phyloP scores from a whole-genome alignment of 2,888 invertebrate species.

The Ectobius pallidus region DNA sequence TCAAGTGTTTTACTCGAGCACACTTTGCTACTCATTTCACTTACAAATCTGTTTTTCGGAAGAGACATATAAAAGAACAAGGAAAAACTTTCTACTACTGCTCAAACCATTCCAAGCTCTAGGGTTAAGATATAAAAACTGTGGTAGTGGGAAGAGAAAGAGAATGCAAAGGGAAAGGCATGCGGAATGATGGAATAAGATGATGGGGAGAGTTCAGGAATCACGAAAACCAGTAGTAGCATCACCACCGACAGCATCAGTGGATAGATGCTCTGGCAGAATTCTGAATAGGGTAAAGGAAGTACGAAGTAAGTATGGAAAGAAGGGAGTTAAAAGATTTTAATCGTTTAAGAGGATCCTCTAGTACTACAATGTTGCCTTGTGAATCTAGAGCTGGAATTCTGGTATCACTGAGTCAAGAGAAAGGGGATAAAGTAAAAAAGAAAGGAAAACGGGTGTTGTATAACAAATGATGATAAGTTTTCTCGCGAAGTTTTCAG shows the following conservation, averaged over 20 bases:
- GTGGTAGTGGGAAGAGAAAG: not conserved
- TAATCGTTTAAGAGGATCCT: constrained; percentile 31
- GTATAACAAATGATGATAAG: constrained; percentile 16
- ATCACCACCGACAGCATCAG: constrained; percentile 14
- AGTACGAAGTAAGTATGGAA: not conserved
- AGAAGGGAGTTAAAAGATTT: constrained; percentile 28
- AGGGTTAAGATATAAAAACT: not conserved
- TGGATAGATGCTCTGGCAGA: not conserved
- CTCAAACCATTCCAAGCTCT: not conserved
- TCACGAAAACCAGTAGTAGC: constrained; percentile 22
- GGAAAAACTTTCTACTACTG: not conserved
- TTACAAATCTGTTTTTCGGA: constrained; percentile 27
- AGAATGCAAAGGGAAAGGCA: too few species aligned
- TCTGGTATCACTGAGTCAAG: not conserved
- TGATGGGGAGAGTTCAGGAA: not conserved
- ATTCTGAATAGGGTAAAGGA: constrained; percentile 1
- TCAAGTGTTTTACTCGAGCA: not conserved
- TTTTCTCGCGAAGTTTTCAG: too few species aligned
- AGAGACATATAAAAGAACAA: too few species aligned
- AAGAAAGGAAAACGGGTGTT: not conserved
- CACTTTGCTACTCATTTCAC: constrained; percentile 26
- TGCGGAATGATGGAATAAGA: constrained; percentile 1
- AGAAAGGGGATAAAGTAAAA: not conserved
- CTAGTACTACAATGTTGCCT: constrained; percentile 3
- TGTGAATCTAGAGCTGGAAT: not conserved